phyloP scores from a whole-genome alignment of 2,113 vertebrate genomes.

The Formicarius rufipectus region DNA sequence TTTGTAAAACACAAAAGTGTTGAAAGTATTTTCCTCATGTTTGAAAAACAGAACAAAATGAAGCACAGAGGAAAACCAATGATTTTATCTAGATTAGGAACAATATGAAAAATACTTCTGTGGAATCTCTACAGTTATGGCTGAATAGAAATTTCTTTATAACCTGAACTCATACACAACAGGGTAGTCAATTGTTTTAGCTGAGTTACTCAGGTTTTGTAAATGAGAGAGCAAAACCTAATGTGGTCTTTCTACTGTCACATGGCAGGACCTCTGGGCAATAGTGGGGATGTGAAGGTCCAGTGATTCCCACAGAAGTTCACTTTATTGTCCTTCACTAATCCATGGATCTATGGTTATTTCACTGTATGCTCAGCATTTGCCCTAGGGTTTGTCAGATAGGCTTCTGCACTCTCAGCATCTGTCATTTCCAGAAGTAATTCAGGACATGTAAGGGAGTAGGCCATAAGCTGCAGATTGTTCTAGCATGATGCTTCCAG shows the following conservation, averaged over 20 bases:
- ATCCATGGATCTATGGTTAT: neutral
- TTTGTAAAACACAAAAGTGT: neutral
- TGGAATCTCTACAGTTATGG: neutral
- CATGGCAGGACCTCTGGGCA: neutral
- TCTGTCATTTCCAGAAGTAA: conserved; percentile 17
- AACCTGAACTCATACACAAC: neutral
- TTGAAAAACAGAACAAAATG: neutral
- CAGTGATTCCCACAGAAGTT: neutral
- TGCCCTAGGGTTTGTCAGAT: neutral
- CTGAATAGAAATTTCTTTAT: conserved; percentile 25
- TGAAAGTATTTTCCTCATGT: neutral
- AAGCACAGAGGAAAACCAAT: neutral
- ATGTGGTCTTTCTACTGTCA: conserved; percentile 3
- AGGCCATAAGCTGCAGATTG: neutral
- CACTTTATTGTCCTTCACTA: neutral
- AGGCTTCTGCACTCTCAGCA: neutral
- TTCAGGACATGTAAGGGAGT: neutral
- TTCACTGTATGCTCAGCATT: neutral
- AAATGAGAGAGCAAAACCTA: neutral
- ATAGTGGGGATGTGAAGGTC: neutral
- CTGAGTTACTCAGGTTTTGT: conserved; percentile 23
- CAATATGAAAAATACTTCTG: neutral
- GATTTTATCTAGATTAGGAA: neutral
- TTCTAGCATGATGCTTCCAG: neutral
- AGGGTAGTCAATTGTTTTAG: neutral